phyloP scores from a whole-genome alignment of 2,797 vertebrate species.

The Uromys caudimaculatus region DNA sequence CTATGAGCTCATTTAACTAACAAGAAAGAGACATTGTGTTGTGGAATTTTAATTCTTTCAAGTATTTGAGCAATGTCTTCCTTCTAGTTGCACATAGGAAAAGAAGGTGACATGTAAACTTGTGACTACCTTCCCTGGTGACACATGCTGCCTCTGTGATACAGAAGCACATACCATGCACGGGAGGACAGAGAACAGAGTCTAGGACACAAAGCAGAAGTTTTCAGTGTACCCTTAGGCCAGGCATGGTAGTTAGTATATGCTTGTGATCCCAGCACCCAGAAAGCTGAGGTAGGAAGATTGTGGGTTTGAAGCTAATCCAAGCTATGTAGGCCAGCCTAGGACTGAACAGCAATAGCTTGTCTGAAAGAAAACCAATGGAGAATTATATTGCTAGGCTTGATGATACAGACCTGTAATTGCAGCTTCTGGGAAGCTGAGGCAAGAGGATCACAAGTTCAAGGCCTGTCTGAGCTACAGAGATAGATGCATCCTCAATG shows the following conservation, averaged over 20 bases:
- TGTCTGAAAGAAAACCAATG: neutral
- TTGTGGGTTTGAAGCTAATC: neutral
- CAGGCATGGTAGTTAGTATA: neutral
- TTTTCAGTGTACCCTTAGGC: neutral
- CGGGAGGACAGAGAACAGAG: neutral
- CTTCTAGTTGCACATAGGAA: neutral
- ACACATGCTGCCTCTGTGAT: neutral
- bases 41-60: constrained; percentile 15
- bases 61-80: neutral
- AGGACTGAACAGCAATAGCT: neutral
- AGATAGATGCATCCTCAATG: neutral
- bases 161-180: neutral
- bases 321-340: neutral
- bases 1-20: neutral
- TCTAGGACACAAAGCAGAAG: neutral
- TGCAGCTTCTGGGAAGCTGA: neutral
- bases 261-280: neutral
- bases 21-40: neutral
- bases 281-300: neutral
- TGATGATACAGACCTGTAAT: neutral
- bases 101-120: neutral
- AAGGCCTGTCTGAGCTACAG: neutral
- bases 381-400: neutral
- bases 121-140: neutral
- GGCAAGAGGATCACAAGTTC: neutral